phyloP scores from a whole-genome alignment of 2,888 invertebrate genomes.

The Coleophora deauratella region DNA sequence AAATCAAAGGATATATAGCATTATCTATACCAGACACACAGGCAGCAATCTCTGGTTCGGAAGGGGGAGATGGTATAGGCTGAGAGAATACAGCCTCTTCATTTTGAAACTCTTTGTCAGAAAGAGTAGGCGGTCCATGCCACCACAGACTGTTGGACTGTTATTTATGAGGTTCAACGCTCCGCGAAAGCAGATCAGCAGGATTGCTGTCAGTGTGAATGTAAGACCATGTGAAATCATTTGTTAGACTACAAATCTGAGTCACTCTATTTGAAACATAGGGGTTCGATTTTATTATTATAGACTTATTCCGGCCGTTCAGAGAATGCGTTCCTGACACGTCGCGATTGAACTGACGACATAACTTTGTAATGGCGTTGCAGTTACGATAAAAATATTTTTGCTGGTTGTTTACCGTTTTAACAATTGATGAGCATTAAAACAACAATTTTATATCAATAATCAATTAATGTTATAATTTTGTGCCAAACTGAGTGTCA shows the following conservation, averaged over 20 bases:
- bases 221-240: constrained; percentile 1
- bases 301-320: not conserved
- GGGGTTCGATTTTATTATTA: not conserved
- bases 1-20: not conserved
- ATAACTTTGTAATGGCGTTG: too few relatives aligned
- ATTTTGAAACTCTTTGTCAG: too few relatives aligned
- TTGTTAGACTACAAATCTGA: not conserved
- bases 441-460: too few relatives aligned
- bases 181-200: constrained; percentile 1
- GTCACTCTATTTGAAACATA: not conserved
- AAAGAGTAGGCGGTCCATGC: constrained; percentile 1
- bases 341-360: too few relatives aligned
- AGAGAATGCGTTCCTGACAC: not conserved
- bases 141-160: not conserved
- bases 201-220: not conserved
- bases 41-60: constrained; percentile 8
- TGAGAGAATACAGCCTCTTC: not conserved
- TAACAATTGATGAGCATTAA: too few relatives aligned
- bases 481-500: too few relatives aligned
- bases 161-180: constrained; percentile 2
- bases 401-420: too few relatives aligned
- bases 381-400: too few relatives aligned
- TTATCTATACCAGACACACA: not conserved
- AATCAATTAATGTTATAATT: too few relatives aligned
- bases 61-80: constrained; percentile 3